Percentiles rank a stretch among this genome's conserved stretches.
Conservation (phyloP, 2,888 invertebrate species). For the Hypselothyrea guttata region DNA sequence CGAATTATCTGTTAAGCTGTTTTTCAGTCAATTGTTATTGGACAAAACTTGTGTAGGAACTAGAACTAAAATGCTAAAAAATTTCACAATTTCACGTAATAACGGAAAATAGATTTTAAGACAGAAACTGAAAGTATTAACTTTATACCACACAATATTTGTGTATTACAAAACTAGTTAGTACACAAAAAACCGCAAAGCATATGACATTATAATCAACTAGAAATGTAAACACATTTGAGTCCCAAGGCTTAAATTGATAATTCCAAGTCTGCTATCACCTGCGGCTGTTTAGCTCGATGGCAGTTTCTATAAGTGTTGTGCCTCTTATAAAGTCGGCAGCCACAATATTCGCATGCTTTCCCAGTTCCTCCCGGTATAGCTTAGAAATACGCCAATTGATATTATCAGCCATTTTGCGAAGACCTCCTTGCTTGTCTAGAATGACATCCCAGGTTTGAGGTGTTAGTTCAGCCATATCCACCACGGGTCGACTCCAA, state of each 20-base stretch:
- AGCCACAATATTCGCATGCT: constrained; percentile 85
- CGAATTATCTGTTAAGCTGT: too few species aligned
- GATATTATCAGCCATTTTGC: constrained; percentile 85
- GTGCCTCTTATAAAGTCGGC: constrained; percentile 86
- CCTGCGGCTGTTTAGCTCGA: constrained; percentile 79
- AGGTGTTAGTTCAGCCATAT: constrained; percentile 88
- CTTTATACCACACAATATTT: too few species aligned
- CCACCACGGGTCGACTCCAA: constrained; percentile 83
- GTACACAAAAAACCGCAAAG: too few species aligned
- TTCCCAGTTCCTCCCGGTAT: constrained; percentile 83
- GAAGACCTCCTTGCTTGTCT: constrained; percentile 84
- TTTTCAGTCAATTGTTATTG: neutral
- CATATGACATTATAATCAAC: too few species aligned
- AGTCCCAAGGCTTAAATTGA: too few species aligned
- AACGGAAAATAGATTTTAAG: too few species aligned
- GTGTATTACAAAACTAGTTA: too few species aligned
- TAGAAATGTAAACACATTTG: neutral
- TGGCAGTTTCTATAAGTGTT: constrained; percentile 83
- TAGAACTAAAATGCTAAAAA: neutral
- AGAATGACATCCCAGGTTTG: constrained; percentile 85
- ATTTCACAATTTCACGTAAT: too few species aligned
- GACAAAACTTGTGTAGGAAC: neutral
- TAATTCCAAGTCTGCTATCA: too few species aligned
- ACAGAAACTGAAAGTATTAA: too few species aligned
- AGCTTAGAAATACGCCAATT: constrained; percentile 86